Evolutionary conservation across 2,113 vertebrate genomes (phyloP).

Genomic region (Coturnix japonica): DNA sequence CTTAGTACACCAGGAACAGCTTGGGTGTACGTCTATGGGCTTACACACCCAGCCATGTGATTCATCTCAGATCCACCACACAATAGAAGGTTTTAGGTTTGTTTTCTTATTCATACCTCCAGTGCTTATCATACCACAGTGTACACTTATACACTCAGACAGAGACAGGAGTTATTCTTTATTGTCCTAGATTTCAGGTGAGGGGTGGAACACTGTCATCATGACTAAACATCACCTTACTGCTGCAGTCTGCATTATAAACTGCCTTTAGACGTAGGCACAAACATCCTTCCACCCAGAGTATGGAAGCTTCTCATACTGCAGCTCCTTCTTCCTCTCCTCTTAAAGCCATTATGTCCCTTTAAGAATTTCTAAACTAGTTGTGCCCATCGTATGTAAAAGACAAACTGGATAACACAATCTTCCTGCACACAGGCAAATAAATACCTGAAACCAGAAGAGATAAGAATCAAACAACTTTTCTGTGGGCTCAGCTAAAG

Average conservation of each 20-base stretch:
- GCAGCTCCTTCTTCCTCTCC: not conserved
- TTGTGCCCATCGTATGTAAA: accelerated
- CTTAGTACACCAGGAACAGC: not conserved
- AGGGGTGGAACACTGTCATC: not conserved
- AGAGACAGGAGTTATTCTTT: not conserved
- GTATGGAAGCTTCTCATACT: not conserved
- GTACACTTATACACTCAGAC: not conserved
- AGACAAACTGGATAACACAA: not conserved
- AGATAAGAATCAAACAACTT: constrained; percentile 2
- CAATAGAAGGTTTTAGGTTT: not conserved
- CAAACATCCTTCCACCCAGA: not conserved
- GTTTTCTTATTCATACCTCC: not conserved
- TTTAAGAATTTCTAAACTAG: not conserved
- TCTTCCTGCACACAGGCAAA: not conserved
- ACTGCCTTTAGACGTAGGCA: not conserved
- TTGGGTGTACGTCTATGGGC: not conserved
- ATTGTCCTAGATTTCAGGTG: not conserved
- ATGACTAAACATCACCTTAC: not conserved
- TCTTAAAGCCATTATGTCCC: not conserved
- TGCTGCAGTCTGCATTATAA: not conserved
- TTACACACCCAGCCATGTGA: not conserved
- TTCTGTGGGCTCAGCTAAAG: constrained; percentile 12
- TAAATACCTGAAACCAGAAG: not conserved
- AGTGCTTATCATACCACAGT: not conserved
- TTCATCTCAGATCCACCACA: not conserved